Conservation (phyloP, 2,888 invertebrate genomes). For the Phyto melanocephala region DNA sequence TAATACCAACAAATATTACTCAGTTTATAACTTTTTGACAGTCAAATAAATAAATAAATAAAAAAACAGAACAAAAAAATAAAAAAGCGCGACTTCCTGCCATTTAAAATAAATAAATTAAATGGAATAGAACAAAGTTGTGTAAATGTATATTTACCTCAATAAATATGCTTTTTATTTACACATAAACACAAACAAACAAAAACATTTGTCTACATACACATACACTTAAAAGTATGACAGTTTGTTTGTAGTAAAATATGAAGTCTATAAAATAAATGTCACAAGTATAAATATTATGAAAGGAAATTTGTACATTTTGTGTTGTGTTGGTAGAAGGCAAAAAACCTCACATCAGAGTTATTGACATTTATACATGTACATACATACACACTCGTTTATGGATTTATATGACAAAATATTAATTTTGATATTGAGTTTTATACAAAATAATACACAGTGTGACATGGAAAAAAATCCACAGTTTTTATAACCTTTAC, state of each 20-base stretch:
- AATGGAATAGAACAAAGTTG: neutral
- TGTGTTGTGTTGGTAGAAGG: neutral
- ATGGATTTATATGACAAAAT: neutral
- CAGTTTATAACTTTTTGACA: neutral
- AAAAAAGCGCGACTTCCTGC: neutral
- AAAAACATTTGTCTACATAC: too few species aligned
- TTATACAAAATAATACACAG: neutral
- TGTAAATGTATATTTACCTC: neutral
- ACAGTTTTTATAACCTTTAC: too few species aligned
- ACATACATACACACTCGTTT: too few species aligned
- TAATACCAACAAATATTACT: slow-evolving; percentile 31
- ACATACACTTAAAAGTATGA: neutral
- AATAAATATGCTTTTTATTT: too few species aligned
- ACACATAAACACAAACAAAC: too few species aligned
- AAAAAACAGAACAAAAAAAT: too few species aligned
- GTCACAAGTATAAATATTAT: neutral
- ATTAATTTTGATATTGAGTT: neutral
- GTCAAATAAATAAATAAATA: neutral
- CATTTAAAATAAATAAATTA: slow-evolving; percentile 3
- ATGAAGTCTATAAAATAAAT: neutral
- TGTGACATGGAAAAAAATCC: too few species aligned
- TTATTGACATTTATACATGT: too few species aligned
- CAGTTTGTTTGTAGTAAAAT: neutral
- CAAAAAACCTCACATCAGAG: too few species aligned
- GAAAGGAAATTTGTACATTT: neutral